Evolutionary conservation across 2,888 invertebrate species (phyloP), one percentile per base, ranked within the genome.

Genomic region (Thecocarcelia acutangulata): DNA sequence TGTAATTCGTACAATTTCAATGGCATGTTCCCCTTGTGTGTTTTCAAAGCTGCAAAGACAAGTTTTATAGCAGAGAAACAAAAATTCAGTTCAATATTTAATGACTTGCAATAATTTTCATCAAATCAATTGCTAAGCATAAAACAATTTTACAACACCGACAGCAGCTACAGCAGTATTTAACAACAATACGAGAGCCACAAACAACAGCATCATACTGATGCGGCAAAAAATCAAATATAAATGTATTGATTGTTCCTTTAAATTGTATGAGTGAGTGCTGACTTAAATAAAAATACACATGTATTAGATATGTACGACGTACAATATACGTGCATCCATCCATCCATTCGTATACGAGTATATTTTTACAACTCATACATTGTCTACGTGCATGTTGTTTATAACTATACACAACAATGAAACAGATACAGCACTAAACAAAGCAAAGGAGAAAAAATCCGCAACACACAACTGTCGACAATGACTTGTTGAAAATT

Each of bases 401-500:
- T 48, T 64, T 54, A 46, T 54, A 74, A 64, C n/a, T n/a, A n/a
- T n/a, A n/a, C n/a, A 78, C 64, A 75, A 70, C 74, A 70, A 82
- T 70, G 78, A 75, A 76, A 78, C 58, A 58, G 58, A 69, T 74
- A 66, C 63, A 70, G 66, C 70, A 54, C 11, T 58, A 72, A 64
- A 72, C 8, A 24, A 64, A 61, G 13, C 33, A 8, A 33, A 33
- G 33, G 33, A 50, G 44, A 50, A 72, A 17, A 50, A 64, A 66
- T 48, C 28, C 21, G 70, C 72, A 70, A 77, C 66, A 66, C 19
- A 70, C 72, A 73, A 76, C 75, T 79, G 81, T 87, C 86, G 87
- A 88, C 87, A 87, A 89, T 89, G 89, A 89, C 88, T 87, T 85
- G 85, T 88, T 87, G 85, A 85, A 88, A 89, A 88, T 88, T 87